Evolutionary conservation across 1,140 invertebrate species (phyloP).

Genomic region (Pachyrhynchus sulphureomaculatus): DNA sequence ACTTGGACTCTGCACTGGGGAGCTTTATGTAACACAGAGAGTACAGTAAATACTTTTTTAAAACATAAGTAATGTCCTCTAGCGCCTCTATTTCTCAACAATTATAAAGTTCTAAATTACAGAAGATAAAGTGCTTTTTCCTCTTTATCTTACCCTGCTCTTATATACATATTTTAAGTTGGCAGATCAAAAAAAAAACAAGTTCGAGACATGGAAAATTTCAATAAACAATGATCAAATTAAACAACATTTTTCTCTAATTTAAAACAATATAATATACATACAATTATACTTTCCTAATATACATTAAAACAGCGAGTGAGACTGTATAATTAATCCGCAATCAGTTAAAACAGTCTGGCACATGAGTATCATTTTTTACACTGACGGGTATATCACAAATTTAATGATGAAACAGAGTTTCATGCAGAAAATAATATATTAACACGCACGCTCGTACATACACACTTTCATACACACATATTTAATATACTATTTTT

Average conservation of each 20-base stretch:
- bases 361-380: slow-evolving; percentile 49
- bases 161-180: neutral
- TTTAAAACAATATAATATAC: slow-evolving; percentile 26
- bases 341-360: slow-evolving; percentile 41
- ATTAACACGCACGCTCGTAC: slow-evolving; percentile 24
- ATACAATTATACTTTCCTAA: slow-evolving; percentile 17
- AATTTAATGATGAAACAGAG: slow-evolving; percentile 28
- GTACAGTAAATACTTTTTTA: too few species aligned
- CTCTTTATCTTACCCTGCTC: too few species aligned
- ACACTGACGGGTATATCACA: slow-evolving; percentile 26
- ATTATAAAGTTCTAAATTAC: too few species aligned
- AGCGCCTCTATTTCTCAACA: too few species aligned
- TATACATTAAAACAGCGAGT: slow-evolving; percentile 37
- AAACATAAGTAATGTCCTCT: too few species aligned
- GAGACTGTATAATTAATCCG: slow-evolving; percentile 27
- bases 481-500: slow-evolving; percentile 24
- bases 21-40: too few species aligned
- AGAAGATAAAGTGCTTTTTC: too few species aligned
- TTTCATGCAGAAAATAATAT: slow-evolving; percentile 36
- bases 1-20: too few species aligned
- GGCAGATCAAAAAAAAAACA: neutral
- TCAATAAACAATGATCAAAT: slow-evolving; percentile 17
- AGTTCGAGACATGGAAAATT: slow-evolving; percentile 14
- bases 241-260: slow-evolving; percentile 28
- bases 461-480: slow-evolving; percentile 14